Evolutionary conservation across 2,113 vertebrate genomes (phyloP).

Genomic region (Eulacestoma nigropectus): DNA sequence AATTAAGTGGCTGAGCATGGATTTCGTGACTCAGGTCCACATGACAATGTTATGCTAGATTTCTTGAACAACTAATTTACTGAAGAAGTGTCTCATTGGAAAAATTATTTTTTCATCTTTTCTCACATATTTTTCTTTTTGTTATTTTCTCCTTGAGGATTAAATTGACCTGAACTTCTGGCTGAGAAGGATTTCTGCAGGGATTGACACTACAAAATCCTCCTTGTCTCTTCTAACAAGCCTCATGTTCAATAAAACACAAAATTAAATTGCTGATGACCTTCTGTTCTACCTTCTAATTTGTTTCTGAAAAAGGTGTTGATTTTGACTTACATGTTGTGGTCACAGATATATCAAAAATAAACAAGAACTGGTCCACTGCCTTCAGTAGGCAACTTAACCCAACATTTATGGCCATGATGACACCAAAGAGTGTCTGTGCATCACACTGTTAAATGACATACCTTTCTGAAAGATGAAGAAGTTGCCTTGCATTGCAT

Average conservation of each 20-base stretch:
- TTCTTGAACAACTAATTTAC: background rate
- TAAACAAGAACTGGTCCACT: background rate
- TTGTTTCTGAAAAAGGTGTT: background rate
- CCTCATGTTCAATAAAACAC: background rate
- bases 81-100: background rate
- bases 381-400: background rate
- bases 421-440: background rate
- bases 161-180: background rate
- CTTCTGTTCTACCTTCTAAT: background rate
- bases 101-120: background rate
- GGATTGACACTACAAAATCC: background rate
- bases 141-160: background rate
- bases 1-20: background rate
- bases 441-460: background rate
- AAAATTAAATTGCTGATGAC: background rate
- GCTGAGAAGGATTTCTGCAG: background rate
- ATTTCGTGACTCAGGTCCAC: background rate
- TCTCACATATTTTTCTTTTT: background rate
- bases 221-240: background rate
- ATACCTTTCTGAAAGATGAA: background rate
- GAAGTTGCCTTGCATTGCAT: background rate
- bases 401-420: background rate
- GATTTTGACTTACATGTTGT: background rate
- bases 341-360: background rate
- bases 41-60: background rate